Percentiles rank a stretch among this genome's conserved stretches.
Evolutionary conservation across 2,888 invertebrate genomes (phyloP).

Genomic region (Macrosiphum euphorbiae): DNA sequence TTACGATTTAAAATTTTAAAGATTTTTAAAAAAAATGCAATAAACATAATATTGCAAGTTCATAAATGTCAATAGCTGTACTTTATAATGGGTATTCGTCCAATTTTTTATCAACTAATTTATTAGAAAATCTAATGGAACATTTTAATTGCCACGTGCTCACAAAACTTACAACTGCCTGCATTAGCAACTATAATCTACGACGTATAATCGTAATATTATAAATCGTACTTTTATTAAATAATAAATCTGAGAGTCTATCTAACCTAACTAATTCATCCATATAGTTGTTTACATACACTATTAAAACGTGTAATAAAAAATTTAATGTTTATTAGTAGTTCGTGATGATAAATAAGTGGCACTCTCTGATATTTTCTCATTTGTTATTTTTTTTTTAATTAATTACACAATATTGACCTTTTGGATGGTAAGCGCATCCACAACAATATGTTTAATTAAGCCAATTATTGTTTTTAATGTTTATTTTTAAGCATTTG

Average conservation of each 20-base stretch:
- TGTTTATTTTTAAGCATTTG: no score
- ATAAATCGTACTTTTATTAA: not conserved
- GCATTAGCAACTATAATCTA: not conserved
- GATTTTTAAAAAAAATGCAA: not conserved
- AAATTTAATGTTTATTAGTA: not conserved
- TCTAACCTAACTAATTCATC: not conserved
- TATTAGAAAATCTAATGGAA: not conserved
- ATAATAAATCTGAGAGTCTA: not conserved
- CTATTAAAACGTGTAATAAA: not conserved
- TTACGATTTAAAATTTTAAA: not conserved
- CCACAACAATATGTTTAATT: not conserved
- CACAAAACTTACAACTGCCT: not conserved
- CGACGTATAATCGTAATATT: not conserved
- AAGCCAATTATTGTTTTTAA: not conserved
- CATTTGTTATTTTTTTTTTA: not conserved
- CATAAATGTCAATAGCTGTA: not conserved
- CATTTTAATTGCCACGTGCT: not conserved
- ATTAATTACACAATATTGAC: not conserved
- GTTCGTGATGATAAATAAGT: not conserved
- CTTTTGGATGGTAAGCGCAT: not conserved
- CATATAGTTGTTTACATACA: conserved; percentile 4
- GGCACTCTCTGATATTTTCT: not conserved
- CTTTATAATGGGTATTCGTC: not conserved
- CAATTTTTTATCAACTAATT: not conserved
- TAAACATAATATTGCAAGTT: not conserved